Percentiles rank a stretch among this genome's conserved stretches.
Evolutionary conservation across 1,140 invertebrate species (phyloP).

Genomic region (Sminthurides bifidus): DNA sequence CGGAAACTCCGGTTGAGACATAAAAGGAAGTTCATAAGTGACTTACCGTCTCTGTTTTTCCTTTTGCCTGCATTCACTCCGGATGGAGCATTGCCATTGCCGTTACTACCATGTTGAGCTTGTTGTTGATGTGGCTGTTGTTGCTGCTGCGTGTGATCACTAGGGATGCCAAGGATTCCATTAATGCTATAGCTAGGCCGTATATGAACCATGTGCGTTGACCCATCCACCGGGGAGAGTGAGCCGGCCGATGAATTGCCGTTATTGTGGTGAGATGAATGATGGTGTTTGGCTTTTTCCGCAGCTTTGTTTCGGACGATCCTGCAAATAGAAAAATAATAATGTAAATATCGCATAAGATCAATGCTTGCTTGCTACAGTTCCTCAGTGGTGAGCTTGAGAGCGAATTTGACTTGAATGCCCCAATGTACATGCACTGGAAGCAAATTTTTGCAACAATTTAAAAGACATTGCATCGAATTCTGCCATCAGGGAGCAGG

Average conservation of each 20-base stretch:
- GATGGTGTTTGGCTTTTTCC: conserved; percentile 85
- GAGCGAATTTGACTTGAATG: too few species aligned
- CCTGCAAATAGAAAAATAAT: conserved; percentile 44
- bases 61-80: conserved; percentile 12
- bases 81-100: not conserved
- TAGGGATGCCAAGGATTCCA: conserved; percentile 75
- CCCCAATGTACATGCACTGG: too few species aligned
- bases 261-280: conserved; percentile 34
- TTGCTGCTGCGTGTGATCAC: conserved; percentile 7
- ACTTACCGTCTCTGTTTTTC: conserved; percentile 28
- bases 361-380: too few species aligned
- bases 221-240: conserved; percentile 33
- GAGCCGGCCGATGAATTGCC: conserved; percentile 17
- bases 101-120: conserved; percentile 6
- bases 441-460: too few species aligned
- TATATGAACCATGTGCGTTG: conserved; percentile 36
- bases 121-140: conserved; percentile 2
- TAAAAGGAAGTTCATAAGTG: not conserved
- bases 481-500: too few species aligned
- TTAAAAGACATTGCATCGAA: too few species aligned
- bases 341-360: too few species aligned
- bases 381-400: too few species aligned
- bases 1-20: not conserved
- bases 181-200: conserved; percentile 74
- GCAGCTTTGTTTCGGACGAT: conserved; percentile 93